Percentiles rank a stretch among this genome's conserved stretches.
Evolutionary conservation across 2,888 invertebrate species (phyloP).

Genomic region (Melanostoma scalare): DNA sequence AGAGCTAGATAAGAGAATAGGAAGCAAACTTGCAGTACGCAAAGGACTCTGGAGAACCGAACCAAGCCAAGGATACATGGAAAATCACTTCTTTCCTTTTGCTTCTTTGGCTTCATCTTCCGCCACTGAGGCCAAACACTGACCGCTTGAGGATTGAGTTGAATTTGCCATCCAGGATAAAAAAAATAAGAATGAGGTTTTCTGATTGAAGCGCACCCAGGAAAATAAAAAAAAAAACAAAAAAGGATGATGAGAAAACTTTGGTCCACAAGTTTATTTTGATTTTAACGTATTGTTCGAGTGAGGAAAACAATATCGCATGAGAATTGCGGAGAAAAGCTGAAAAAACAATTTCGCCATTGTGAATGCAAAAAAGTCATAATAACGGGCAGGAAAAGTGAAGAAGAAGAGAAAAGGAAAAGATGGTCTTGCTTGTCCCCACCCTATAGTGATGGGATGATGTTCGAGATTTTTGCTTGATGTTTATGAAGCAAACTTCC

Average conservation of each 20-base stretch:
- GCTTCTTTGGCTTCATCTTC: slow-evolving; percentile 8
- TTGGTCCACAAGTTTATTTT: slow-evolving; percentile 65
- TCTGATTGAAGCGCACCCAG: slow-evolving; percentile 5
- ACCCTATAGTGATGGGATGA: slow-evolving; percentile 27
- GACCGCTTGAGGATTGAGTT: slow-evolving; percentile 63
- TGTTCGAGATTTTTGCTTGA: slow-evolving; percentile 17
- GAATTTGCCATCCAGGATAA: slow-evolving; percentile 45
- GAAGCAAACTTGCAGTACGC: slow-evolving; percentile 57
- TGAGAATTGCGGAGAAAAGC: slow-evolving; percentile 44
- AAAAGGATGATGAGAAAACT: slow-evolving; percentile 66
- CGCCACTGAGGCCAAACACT: slow-evolving; percentile 37
- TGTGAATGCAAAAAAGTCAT: slow-evolving; percentile 36
- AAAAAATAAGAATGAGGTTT: slow-evolving; percentile 37
- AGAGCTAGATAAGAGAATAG: slow-evolving; percentile 36
- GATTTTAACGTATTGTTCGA: slow-evolving; percentile 71
- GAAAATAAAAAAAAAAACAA: slow-evolving; percentile 8
- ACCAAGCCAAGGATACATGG: slow-evolving; percentile 54
- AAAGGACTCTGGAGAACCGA: slow-evolving; percentile 64
- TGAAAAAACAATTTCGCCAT: slow-evolving; percentile 8
- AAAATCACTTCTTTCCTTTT: slow-evolving; percentile 51
- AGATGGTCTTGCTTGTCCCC: not conserved
- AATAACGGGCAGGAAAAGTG: slow-evolving; percentile 6
- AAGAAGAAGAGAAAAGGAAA: slow-evolving; percentile 11
- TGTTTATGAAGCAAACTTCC: slow-evolving; percentile 19
- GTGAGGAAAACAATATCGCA: slow-evolving; percentile 68